These are phyloP conservation scores for Arvicanthis niloticus DNA, from an alignment of 2,113 vertebrate genomes.

Conservation along the genomic window DNA sequence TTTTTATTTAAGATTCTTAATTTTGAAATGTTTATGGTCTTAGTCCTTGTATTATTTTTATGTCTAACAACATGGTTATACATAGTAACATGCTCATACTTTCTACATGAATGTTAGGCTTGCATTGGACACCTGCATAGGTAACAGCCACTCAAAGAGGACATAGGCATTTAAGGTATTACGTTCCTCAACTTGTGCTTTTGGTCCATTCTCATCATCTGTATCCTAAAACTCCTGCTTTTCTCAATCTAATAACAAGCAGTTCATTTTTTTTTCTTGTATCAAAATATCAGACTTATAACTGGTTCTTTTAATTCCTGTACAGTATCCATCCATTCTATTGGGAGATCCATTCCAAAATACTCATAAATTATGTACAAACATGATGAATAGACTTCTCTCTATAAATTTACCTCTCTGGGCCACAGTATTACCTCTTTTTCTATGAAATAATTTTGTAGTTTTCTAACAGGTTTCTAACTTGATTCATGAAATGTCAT, in stretches of 20 bases:
- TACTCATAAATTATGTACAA: background rate
- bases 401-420: background rate
- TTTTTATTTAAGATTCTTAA: background rate
- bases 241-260: background rate
- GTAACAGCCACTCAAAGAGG: background rate
- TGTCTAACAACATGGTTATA: background rate
- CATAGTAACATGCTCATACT: background rate
- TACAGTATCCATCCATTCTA: accelerated
- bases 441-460: background rate
- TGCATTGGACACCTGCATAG: background rate
- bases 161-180: background rate
- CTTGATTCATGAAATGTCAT: background rate
- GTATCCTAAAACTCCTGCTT: background rate
- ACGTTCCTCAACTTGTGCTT: background rate
- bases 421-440: background rate
- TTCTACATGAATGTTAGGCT: background rate
- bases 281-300: background rate
- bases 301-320: background rate
- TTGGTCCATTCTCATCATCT: no score
- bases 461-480: background rate
- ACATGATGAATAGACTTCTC: background rate
- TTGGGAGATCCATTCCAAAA: background rate
- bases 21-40: background rate
- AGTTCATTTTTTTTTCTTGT: background rate
- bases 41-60: background rate